Percentiles rank a stretch among this genome's conserved stretches.
These are phyloP conservation scores for Drosophila mayri DNA, from an alignment of 1,140 invertebrate genomes.

Conservation along the genomic window DNA sequence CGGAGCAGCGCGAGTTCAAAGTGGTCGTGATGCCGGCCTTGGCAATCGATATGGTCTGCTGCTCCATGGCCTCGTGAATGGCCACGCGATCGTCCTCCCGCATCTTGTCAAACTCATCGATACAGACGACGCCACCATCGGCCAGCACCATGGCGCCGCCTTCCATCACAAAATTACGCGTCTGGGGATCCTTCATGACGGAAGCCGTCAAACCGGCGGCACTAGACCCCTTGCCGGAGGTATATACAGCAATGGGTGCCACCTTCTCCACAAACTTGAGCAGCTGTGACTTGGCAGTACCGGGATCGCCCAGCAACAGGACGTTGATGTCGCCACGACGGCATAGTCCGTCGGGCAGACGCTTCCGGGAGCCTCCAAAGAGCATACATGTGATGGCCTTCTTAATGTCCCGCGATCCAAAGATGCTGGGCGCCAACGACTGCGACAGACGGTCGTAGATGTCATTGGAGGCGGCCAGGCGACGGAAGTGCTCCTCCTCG, in stretches of 20 bases:
- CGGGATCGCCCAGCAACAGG: slow-evolving; percentile 98
- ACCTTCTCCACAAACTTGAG: slow-evolving; percentile 99
- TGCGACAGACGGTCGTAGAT: slow-evolving; percentile 95
- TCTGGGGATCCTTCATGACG: slow-evolving; percentile 96
- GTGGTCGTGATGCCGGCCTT: slow-evolving; percentile 99
- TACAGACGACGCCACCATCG: slow-evolving; percentile 99
- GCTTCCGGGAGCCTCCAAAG: slow-evolving; percentile 96
- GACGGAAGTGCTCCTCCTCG: slow-evolving; percentile 96
- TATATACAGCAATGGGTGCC: slow-evolving; percentile 98
- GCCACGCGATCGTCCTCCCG: slow-evolving; percentile 99
- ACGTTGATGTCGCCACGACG: slow-evolving; percentile 99
- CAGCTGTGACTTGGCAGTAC: slow-evolving; percentile 99
- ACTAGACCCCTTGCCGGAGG: slow-evolving; percentile 99
- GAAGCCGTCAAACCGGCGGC: slow-evolving; percentile 99
- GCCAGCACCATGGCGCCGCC: slow-evolving; percentile 99
- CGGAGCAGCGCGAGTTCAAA: slow-evolving; percentile 98
- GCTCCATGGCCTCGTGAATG: slow-evolving; percentile 99
- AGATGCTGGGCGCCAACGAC: slow-evolving; percentile 99
- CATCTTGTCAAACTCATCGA: slow-evolving; percentile 99
- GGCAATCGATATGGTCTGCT: slow-evolving; percentile 99
- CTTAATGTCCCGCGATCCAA: slow-evolving; percentile 97
- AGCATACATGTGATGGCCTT: slow-evolving; percentile 98
- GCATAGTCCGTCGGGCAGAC: slow-evolving; percentile 97
- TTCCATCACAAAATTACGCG: slow-evolving; percentile 99
- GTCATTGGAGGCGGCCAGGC: slow-evolving; percentile 93